Evolutionary conservation across 2,888 invertebrate genomes (phyloP), one percentile per base, ranked within the genome.

Genomic region (Petrophora chlorosata): DNA sequence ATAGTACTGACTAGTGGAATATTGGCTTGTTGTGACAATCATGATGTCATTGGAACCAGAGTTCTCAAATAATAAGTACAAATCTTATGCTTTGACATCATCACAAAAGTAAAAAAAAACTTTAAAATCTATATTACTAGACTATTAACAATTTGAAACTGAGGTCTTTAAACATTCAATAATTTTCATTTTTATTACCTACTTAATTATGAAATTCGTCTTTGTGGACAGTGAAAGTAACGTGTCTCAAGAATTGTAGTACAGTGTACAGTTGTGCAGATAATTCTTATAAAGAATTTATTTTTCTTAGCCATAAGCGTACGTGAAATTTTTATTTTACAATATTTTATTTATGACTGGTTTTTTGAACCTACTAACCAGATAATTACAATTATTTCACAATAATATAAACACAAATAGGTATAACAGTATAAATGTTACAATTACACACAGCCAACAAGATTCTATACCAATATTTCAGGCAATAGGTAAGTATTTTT

Each of bases 11-110:
- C 68, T 77, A 72, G 71, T 57, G 53, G 56, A 70, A 70, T 70
- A 65, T 44, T 60, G 58, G 69, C 67, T 67, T 71, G 79, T 73
- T 78, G 77, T 77, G 78, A 81, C 82, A 79, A 79, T 82, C 82
- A 78, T 63, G 59, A 73, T 68, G 73, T 70, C 70, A 76, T 73
- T 69, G 44, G 33, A 52, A 46, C 32, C 42, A 43, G 30, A 40
- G 52, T 53, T 53, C 38, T 47, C 35, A 40, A 64, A 63, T 67
- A 63, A 69, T 66, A 79, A 81, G 83, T 86, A 85, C 85, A 84
- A 85, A 54, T 44, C 34, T 40, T 35, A 35, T 35, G 32, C 30
- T 28, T 46, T 47, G 29, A 54, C 44, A 38, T 44, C 19, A 48
- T 39, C 28, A 29, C 25, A 23, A 43, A 40, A 30, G 13, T 14